Percentiles rank a stretch among this genome's conserved stretches.
These are phyloP conservation scores for Euclidia mi DNA, from an alignment of 2,888 invertebrate genomes.

Conservation along the genomic window DNA sequence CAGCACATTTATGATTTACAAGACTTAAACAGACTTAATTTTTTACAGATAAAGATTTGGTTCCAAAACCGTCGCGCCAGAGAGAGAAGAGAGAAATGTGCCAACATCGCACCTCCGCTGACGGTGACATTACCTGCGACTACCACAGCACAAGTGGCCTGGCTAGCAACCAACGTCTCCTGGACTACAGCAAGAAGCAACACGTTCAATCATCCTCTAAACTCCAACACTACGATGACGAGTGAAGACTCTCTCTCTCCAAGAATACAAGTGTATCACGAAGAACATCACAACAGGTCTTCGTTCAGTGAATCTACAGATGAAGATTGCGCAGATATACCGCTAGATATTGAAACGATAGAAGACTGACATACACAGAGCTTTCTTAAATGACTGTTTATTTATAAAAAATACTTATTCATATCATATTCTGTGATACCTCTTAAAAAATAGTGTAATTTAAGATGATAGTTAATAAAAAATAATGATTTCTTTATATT, in stretches of 20 bases:
- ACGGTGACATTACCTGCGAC: constrained; percentile 78
- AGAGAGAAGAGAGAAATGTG: constrained; percentile 91
- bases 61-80: constrained; percentile 95
- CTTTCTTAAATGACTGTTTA: too few species aligned
- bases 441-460: too few species aligned
- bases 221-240: constrained; percentile 8
- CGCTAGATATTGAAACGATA: constrained; percentile 77
- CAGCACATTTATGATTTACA: too few species aligned
- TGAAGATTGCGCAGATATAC: constrained; percentile 67
- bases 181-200: constrained; percentile 30
- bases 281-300: constrained; percentile 6
- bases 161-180: constrained; percentile 25
- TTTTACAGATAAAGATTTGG: constrained; percentile 92
- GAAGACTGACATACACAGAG: constrained; percentile 46
- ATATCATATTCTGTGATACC: constrained; percentile 36
- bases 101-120: constrained; percentile 72
- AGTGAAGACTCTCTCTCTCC: constrained; percentile 12
- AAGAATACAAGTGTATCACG: constrained; percentile 1
- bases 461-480: too few species aligned
- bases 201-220: constrained; percentile 9
- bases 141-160: constrained; percentile 31
- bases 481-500: too few species aligned
- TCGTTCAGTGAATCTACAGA: constrained; percentile 44
- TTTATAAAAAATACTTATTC: not conserved
- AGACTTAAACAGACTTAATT: too few species aligned